Percentiles rank a stretch among this genome's conserved stretches.
phyloP scores from a whole-genome alignment of 2,888 invertebrate genomes.

The Leptothorax acervorum region DNA sequence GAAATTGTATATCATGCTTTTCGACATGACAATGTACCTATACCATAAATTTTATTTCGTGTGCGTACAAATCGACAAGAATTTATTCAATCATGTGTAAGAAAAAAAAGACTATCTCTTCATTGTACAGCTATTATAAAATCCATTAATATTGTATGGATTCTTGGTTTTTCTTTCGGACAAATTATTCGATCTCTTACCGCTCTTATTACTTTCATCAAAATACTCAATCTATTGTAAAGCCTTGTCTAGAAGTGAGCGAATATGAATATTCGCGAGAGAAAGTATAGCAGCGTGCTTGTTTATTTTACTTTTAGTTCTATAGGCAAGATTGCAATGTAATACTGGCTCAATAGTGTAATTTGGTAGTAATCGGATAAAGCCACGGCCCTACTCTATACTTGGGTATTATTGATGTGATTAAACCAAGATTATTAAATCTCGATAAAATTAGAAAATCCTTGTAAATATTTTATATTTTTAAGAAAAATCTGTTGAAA shows the following conservation, averaged over 20 bases:
- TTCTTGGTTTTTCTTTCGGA: background rate
- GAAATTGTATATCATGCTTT: slow-evolving; percentile 48
- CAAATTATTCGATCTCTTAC: slow-evolving; percentile 23
- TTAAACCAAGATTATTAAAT: slow-evolving; percentile 83
- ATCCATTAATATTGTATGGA: slow-evolving; percentile 42
- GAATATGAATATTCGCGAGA: slow-evolving; percentile 46
- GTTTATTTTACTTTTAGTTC: slow-evolving; percentile 44
- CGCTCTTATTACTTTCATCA: slow-evolving; percentile 46
- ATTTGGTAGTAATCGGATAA: slow-evolving; percentile 62
- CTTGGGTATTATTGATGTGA: slow-evolving; percentile 84
- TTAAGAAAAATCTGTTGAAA: slow-evolving; percentile 83
- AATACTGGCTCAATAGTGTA: slow-evolving; percentile 56
- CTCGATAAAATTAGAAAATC: slow-evolving; percentile 83
- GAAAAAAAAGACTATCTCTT: slow-evolving; percentile 32
- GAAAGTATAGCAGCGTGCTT: slow-evolving; percentile 33
- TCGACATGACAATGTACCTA: slow-evolving; percentile 39
- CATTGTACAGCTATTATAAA: slow-evolving; percentile 56
- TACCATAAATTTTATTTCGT: slow-evolving; percentile 65
- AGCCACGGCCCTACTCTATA: slow-evolving; percentile 81
- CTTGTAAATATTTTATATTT: slow-evolving; percentile 85
- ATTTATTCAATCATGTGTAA: slow-evolving; percentile 47
- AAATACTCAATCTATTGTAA: slow-evolving; percentile 57
- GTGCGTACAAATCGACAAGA: slow-evolving; percentile 57
- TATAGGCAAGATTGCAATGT: slow-evolving; percentile 46
- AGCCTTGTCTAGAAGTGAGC: slow-evolving; percentile 48